Conservation (phyloP, 92 coral and sea anemone species). For the Parazoanthus atlanticus region DNA sequence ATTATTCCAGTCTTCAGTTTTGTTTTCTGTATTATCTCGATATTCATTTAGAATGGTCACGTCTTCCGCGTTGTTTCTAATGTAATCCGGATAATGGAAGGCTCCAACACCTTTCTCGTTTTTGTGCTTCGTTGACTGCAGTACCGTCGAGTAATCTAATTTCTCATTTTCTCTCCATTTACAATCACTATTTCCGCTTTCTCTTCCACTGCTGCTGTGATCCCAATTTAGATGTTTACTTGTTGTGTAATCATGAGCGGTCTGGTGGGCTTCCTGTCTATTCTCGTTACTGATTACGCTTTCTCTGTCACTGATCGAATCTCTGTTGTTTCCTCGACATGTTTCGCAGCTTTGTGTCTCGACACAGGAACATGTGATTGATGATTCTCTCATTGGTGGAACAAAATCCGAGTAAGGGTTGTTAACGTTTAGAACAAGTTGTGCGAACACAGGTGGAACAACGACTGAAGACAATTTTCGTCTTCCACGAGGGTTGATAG, state of each 20-base stretch:
- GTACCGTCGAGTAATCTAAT: neutral
- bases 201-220: neutral
- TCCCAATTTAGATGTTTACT: neutral
- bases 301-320: conserved; percentile 5
- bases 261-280: neutral
- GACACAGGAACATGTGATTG: conserved; percentile 70
- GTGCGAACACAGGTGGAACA: conserved; percentile 83
- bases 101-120: neutral
- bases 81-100: conserved; percentile 5
- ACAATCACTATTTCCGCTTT: neutral
- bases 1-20: neutral
- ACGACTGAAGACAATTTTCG: conserved; percentile 71
- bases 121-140: neutral
- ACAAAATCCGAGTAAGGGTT: conserved; percentile 87
- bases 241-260: neutral
- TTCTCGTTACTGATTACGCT: conserved; percentile 29
- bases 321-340: conserved; percentile 37
- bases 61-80: neutral
- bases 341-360: conserved; percentile 58
- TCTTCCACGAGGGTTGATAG: conserved; percentile 61
- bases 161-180: neutral
- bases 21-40: neutral
- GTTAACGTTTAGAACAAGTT: conserved; percentile 68
- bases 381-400: conserved; percentile 81
- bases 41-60: neutral